Percentiles rank a stretch among this genome's conserved stretches.
These are phyloP conservation scores for Pelecanoides urinatrix DNA, from an alignment of 2,113 vertebrate genomes.

Conservation along the genomic window DNA sequence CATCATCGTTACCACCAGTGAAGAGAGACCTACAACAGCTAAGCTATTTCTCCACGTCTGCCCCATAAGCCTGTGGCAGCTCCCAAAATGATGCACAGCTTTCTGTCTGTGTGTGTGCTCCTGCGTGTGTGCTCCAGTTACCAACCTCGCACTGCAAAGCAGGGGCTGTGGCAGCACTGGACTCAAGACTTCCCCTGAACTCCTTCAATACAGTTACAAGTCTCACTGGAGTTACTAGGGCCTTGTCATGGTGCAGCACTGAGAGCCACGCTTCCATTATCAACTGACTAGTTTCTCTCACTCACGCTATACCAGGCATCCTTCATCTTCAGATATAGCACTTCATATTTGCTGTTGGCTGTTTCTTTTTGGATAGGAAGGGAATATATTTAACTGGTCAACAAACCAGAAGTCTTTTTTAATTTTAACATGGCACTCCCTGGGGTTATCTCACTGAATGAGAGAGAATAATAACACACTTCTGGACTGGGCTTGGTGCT, in stretches of 20 bases:
- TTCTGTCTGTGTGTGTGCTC: too few relatives aligned
- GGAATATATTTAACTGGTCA: background rate
- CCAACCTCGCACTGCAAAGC: background rate
- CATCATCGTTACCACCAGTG: rapidly evolving
- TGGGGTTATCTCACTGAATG: background rate
- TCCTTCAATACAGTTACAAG: background rate
- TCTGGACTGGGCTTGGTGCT: background rate
- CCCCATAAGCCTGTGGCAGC: background rate
- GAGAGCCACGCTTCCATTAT: rapidly evolving
- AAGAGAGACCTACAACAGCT: background rate
- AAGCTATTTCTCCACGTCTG: background rate
- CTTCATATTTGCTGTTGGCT: background rate
- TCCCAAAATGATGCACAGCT: background rate
- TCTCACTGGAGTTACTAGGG: background rate
- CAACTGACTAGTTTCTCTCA: background rate
- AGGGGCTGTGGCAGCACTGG: background rate
- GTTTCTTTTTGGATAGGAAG: background rate
- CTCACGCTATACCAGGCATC: background rate
- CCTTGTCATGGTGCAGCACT: rapidly evolving
- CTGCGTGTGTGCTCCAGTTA: background rate
- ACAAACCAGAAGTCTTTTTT: background rate
- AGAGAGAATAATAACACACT: background rate
- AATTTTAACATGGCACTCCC: background rate
- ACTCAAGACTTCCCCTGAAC: background rate
- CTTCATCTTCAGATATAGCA: background rate